These are phyloP conservation scores for Gorsachius goisagi DNA, from an alignment of 2,113 vertebrate genomes.

Conservation along the genomic window DNA sequence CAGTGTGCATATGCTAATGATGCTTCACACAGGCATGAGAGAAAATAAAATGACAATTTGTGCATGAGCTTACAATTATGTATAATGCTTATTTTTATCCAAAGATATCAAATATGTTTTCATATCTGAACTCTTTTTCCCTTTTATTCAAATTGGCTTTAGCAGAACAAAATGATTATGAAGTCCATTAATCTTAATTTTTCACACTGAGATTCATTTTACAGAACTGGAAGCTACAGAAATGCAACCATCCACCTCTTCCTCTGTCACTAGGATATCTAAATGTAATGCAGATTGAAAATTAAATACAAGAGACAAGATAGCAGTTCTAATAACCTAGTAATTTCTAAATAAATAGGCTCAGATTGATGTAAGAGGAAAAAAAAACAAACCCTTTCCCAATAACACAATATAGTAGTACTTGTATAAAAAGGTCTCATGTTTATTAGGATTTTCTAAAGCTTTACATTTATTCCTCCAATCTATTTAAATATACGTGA, in stretches of 20 bases:
- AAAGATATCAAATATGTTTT: slow-evolving; percentile 42
- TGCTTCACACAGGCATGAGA: background rate
- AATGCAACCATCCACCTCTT: slow-evolving; percentile 57
- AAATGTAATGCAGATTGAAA: slow-evolving; percentile 73
- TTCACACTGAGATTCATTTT: slow-evolving; percentile 77
- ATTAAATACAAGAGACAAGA: slow-evolving; percentile 76
- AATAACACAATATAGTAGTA: slow-evolving; percentile 15
- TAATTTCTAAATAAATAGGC: slow-evolving; percentile 79
- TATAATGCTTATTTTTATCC: slow-evolving; percentile 36
- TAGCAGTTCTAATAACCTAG: slow-evolving; percentile 69
- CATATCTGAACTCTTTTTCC: background rate
- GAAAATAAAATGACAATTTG: background rate
- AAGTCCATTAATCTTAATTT: slow-evolving; percentile 82
- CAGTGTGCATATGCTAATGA: background rate
- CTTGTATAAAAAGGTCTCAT: slow-evolving; percentile 41
- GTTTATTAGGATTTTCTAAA: slow-evolving; percentile 61
- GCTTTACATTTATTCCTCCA: slow-evolving; percentile 31
- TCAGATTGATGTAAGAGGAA: slow-evolving; percentile 70
- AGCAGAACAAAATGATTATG: slow-evolving; percentile 74
- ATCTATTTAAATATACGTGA: slow-evolving; percentile 34
- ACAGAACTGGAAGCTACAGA: slow-evolving; percentile 64
- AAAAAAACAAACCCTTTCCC: slow-evolving; percentile 29
- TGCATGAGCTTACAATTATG: background rate
- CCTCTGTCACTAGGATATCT: slow-evolving; percentile 68
- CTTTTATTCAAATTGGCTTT: slow-evolving; percentile 70